phyloP scores from a whole-genome alignment of 2,888 invertebrate species.

The Syrphus vitripennis region DNA sequence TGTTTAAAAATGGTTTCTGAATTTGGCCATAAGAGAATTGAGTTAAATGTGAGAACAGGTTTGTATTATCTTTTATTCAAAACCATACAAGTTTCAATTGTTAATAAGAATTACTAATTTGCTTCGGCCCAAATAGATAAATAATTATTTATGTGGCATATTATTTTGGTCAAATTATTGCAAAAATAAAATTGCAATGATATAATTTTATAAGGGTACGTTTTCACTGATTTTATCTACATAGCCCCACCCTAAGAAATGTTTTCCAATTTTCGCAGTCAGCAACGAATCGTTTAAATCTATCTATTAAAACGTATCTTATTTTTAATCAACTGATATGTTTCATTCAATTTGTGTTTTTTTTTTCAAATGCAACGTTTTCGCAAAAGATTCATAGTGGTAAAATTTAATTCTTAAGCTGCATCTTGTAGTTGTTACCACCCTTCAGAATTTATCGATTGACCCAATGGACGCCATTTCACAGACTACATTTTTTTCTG shows the following conservation, averaged over 20 bases:
- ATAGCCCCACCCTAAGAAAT: not conserved
- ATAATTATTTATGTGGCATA: not conserved
- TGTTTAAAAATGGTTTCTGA: too few species aligned
- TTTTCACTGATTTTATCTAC: not conserved
- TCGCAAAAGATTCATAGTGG: not conserved
- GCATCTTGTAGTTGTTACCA: not conserved
- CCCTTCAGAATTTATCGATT: conserved; percentile 75
- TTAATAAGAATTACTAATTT: not conserved
- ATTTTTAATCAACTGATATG: not conserved
- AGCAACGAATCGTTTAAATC: not conserved
- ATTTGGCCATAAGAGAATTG: too few species aligned
- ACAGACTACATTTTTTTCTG: not conserved
- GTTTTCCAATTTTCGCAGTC: not conserved
- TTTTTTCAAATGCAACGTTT: not conserved
- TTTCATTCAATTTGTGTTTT: not conserved
- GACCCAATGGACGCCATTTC: conserved; percentile 79
- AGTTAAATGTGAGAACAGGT: too few species aligned
- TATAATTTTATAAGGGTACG: not conserved
- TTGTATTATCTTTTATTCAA: too few species aligned
- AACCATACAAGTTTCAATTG: not conserved
- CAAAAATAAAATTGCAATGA: not conserved
- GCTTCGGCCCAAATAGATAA: not conserved
- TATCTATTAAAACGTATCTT: not conserved
- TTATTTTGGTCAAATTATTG: not conserved
- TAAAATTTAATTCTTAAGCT: not conserved